Conservation (phyloP, 1,140 invertebrate species). For the Gyrodactylus bullatarudis region DNA sequence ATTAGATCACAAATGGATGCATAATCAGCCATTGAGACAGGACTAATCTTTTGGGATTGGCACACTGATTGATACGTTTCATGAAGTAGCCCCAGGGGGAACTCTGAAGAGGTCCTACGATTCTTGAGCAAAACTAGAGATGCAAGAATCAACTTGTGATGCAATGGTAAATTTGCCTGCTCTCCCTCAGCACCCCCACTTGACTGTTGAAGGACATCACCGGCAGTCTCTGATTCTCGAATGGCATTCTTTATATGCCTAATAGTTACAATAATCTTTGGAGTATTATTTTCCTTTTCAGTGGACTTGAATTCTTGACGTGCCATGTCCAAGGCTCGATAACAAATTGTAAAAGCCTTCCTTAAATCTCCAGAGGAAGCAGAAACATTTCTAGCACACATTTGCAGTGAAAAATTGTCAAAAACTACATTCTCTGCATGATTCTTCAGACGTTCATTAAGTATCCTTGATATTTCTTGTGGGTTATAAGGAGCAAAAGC, state of each 20-base stretch:
- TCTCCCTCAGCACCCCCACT: background rate
- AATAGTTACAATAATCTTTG: background rate
- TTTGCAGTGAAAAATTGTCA: background rate
- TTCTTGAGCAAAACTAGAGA: background rate
- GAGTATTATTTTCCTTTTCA: background rate
- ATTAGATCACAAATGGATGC: background rate
- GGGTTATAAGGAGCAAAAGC: background rate
- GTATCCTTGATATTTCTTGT: background rate
- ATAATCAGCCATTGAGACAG: background rate
- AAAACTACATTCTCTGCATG: background rate
- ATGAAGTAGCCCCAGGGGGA: background rate
- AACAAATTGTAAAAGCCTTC: background rate
- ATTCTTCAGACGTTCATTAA: background rate
- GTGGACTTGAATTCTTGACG: background rate
- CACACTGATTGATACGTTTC: background rate
- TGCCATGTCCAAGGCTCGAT: background rate
- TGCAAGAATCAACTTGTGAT: background rate
- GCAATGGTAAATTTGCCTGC: background rate
- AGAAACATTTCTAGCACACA: background rate
- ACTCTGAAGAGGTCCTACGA: background rate
- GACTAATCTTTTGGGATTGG: background rate
- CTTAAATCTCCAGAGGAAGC: background rate
- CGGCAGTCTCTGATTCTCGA: background rate
- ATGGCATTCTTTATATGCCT: background rate
- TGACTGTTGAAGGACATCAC: background rate